A percentile compares a stretch with the other conserved stretches of the same genome.
phyloP scores from a whole-genome alignment of 2,888 invertebrate genomes.

The Macrophya alboannulata region DNA sequence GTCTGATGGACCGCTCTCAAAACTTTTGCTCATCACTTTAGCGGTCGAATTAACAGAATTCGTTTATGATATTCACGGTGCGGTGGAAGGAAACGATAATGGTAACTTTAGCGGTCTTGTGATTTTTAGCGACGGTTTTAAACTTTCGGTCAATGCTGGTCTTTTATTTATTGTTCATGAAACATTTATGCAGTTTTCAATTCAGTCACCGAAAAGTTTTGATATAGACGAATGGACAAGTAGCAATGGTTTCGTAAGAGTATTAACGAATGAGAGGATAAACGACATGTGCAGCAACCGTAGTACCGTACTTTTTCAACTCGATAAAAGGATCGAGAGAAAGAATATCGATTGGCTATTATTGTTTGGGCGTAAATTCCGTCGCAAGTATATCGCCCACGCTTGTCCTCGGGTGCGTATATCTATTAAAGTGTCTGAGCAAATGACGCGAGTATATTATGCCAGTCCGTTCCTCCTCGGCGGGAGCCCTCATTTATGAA shows the following conservation, averaged over 20 bases:
- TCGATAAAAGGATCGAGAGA: background rate
- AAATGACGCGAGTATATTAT: conserved; percentile 14
- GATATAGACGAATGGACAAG: background rate
- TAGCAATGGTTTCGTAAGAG: background rate
- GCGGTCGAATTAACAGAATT: background rate
- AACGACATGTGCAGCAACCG: background rate
- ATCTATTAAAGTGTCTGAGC: conserved; percentile 33
- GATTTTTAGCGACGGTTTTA: background rate
- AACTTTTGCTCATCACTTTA: conserved; percentile 6
- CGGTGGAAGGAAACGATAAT: background rate
- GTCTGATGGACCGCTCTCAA: background rate
- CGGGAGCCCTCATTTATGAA: conserved; percentile 17
- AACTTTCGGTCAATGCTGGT: conserved; percentile 1
- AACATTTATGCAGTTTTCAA: background rate
- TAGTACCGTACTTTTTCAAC: background rate
- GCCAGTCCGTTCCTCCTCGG: background rate
- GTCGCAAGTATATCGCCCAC: conserved; percentile 31
- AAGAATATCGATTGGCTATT: background rate
- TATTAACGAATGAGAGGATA: background rate
- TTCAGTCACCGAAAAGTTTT: background rate
- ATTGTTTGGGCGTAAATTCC: conserved; percentile 46
- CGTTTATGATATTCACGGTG: background rate
- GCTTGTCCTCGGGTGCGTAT: conserved; percentile 8
- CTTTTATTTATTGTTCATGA: background rate
- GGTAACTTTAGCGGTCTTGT: too few relatives aligned